Conservation (phyloP, 2,113 vertebrate species). For the Oostethus manadensis region DNA sequence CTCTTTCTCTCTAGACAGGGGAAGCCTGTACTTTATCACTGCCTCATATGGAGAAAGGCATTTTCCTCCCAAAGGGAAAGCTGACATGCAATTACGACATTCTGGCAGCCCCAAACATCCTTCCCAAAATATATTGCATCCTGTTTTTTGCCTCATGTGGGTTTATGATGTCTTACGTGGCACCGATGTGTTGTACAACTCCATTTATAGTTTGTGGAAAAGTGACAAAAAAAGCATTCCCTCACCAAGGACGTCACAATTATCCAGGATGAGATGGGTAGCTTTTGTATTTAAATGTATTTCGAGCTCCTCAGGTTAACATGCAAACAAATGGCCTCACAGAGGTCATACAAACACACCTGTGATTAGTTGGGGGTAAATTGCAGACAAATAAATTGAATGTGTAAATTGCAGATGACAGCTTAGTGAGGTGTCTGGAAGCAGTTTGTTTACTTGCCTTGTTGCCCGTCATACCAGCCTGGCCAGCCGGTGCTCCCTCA, state of each 20-base stretch:
- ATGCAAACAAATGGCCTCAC: slow-evolving; percentile 12
- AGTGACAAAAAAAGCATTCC: slow-evolving; percentile 1
- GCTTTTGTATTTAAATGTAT: slow-evolving; percentile 12
- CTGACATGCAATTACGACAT: slow-evolving; percentile 53
- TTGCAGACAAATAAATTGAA: slow-evolving; percentile 60
- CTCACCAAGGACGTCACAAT: not conserved
- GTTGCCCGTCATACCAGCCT: slow-evolving; percentile 40
- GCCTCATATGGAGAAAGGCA: slow-evolving; percentile 48
- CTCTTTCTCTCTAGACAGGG: slow-evolving; percentile 32
- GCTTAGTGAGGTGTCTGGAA: slow-evolving; percentile 60
- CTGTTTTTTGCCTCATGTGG: slow-evolving; percentile 47
- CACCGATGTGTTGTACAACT: slow-evolving; percentile 32
- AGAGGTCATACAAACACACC: slow-evolving; percentile 50
- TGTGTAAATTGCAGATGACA: slow-evolving; percentile 52
- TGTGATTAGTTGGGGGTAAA: slow-evolving; percentile 54
- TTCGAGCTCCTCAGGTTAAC: slow-evolving; percentile 1
- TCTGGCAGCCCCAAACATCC: slow-evolving; percentile 43
- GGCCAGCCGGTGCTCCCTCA: slow-evolving; percentile 23
- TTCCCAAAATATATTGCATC: slow-evolving; percentile 49
- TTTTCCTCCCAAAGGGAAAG: slow-evolving; percentile 55
- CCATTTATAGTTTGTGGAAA: slow-evolving; percentile 13
- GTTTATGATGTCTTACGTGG: slow-evolving; percentile 47
- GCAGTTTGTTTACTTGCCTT: slow-evolving; percentile 46
- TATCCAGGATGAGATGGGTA: not conserved
- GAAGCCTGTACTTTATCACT: slow-evolving; percentile 55